Conservation (phyloP, 2,888 invertebrate species). For the Diadromus collaris region DNA sequence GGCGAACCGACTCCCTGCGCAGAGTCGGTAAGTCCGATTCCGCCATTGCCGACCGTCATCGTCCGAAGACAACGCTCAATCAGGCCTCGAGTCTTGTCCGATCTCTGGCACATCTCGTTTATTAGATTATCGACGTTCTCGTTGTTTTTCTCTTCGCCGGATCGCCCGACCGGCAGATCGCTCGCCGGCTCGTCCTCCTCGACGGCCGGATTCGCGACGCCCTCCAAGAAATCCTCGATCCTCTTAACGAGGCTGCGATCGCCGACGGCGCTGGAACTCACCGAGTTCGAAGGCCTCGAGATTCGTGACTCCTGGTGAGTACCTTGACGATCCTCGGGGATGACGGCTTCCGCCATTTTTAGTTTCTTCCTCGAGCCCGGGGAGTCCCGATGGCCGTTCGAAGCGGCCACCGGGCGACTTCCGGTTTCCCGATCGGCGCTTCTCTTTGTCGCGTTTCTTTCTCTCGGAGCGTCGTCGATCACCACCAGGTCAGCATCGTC, state of each 20-base stretch:
- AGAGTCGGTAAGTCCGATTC: not conserved
- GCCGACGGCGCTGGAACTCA: not conserved
- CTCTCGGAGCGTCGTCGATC: conserved; percentile 6
- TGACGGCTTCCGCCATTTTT: not conserved
- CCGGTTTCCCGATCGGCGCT: not conserved
- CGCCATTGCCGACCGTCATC: not conserved
- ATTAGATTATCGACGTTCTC: conserved; percentile 8
- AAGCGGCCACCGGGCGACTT: not conserved
- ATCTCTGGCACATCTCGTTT: conserved; percentile 4
- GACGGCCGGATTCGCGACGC: not conserved
- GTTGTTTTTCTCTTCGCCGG: no score
- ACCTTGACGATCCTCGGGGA: not conserved
- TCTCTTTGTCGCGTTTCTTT: not conserved
- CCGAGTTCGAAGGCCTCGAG: not conserved
- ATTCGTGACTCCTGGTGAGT: not conserved
- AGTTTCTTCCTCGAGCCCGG: conserved; percentile 5
- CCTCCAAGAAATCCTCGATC: not conserved
- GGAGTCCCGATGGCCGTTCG: not conserved
- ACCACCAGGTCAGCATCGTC: conserved; percentile 39
- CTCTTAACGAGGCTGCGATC: not conserved
- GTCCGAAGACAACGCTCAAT: conserved; percentile 25
- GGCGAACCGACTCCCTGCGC: not conserved
- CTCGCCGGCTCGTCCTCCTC: not conserved
- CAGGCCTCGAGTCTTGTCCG: conserved; percentile 10
- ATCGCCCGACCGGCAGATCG: not conserved